phyloP scores from a whole-genome alignment of 2,113 vertebrate genomes.

The Microcebus jonahi region DNA sequence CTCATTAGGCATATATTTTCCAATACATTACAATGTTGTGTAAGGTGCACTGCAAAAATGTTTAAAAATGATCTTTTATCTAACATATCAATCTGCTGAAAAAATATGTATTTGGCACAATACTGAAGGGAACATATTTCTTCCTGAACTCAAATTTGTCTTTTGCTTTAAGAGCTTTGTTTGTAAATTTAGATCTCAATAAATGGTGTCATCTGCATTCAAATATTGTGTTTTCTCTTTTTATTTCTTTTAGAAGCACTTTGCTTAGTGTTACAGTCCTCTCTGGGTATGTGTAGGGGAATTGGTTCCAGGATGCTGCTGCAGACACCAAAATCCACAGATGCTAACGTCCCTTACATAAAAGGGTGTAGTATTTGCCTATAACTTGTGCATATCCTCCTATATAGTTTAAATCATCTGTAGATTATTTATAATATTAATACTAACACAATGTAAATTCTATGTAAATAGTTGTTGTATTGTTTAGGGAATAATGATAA shows the following conservation, averaged over 20 bases:
- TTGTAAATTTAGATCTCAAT: constrained; percentile 95
- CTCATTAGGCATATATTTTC: constrained; percentile 94
- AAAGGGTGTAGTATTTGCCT: neutral
- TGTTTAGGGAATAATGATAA: neutral
- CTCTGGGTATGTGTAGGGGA: neutral
- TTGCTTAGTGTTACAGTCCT: neutral
- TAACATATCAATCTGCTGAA: constrained; percentile 9
- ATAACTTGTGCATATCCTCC: neutral
- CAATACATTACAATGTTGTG: constrained; percentile 94
- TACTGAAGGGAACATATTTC: constrained; percentile 91
- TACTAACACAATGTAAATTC: neutral
- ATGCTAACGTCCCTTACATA: neutral
- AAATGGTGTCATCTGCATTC: constrained; percentile 93
- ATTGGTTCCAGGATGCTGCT: neutral
- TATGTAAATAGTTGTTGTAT: neutral
- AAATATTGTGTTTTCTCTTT: neutral
- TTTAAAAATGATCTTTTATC: constrained; percentile 6
- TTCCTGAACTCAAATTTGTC: constrained; percentile 91
- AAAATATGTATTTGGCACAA: constrained; percentile 48
- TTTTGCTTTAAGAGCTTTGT: constrained; percentile 91
- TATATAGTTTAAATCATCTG: neutral
- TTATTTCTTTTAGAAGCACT: neutral
- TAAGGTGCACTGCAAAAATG: constrained; percentile 93
- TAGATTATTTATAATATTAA: neutral
- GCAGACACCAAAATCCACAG: neutral